Conservation (phyloP, 2,888 invertebrate species). For the Pterobdella sp. region DNA sequence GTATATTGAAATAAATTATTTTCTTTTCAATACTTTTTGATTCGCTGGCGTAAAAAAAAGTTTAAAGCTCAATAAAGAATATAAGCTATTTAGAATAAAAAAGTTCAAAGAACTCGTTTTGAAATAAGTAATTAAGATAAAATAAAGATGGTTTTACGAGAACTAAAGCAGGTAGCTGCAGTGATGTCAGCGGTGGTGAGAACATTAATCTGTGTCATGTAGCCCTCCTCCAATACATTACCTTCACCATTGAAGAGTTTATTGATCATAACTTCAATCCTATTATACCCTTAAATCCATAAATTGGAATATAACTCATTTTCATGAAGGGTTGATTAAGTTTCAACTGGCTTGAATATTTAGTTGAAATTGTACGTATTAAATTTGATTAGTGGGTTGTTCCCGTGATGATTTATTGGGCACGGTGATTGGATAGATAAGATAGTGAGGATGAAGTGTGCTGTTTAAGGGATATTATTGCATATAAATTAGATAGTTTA, state of each 20-base stretch:
- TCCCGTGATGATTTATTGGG: no score
- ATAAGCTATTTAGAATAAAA: no score
- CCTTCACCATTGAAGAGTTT: not conserved
- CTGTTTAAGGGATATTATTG: no score
- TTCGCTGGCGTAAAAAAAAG: no score
- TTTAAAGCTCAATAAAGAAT: no score
- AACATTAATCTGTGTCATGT: not conserved
- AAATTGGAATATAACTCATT: no score
- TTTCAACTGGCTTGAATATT: no score
- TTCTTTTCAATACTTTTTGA: not conserved
- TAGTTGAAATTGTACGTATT: not conserved
- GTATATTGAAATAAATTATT: not conserved
- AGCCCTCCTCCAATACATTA: not conserved
- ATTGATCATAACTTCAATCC: not conserved
- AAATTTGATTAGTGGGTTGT: not conserved
- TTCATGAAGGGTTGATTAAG: no score
- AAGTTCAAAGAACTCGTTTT: not conserved
- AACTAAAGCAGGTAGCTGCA: not conserved
- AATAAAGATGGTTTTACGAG: conserved; percentile 4
- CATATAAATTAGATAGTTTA: no score
- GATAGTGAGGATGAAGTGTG: no score
- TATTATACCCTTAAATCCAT: no score
- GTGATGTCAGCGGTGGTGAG: not conserved
- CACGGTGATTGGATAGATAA: no score
- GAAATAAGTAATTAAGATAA: not conserved